Base-by-base conservation (phyloP, 1,140 invertebrate species). In the Heliconius congener region DNA sequence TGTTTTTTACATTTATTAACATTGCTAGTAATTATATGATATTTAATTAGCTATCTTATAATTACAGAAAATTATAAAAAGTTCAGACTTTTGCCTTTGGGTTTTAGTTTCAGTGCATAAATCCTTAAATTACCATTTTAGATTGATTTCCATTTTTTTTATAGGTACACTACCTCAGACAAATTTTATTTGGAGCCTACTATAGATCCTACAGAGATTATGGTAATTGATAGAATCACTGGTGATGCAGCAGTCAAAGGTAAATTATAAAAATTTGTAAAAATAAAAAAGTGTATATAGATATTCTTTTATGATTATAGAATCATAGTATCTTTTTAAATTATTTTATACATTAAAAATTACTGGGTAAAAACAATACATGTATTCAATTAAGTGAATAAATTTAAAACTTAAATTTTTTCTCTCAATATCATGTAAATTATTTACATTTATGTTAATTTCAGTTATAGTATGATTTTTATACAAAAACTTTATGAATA, bases 181-280 rank as follows among this genome's bases (percentile, higher is more conserved):
- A 93, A 93, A 73, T 94, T 93, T 83, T 94, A 89, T 77, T 86
- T 94, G 73, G 91, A 93, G 76, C 93, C 93, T 39, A 90, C 89
- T n/a, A 89, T 94, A 19, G 90, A 94, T 79, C 90, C 93, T 37
- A 92, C 86, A 66, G 92, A 94, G 80, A 87, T 93, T 76, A 82
- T 94, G 84, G 88, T 93, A 19, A 93, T 94, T 82, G 93, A 94
- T 79, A 87, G 93, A 84, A 83, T 90, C 5, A 90, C 92, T 73
- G 93, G 91, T 46, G 90, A 91, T 75, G 88, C 92, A 50, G 66
- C 81, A 79, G 92, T 94, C 8, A 92, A 91, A 91, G 91, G 92
- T 92, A 87, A 46, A 18, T 55, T 74, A 23, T 57, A 57, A 57
- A 57, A 23, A 57, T 23, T 6, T 19, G 18, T 52, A 19, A 52